Evolutionary conservation across 2,888 invertebrate species (phyloP).

Genomic region (Elaeidobius kamerunicus): DNA sequence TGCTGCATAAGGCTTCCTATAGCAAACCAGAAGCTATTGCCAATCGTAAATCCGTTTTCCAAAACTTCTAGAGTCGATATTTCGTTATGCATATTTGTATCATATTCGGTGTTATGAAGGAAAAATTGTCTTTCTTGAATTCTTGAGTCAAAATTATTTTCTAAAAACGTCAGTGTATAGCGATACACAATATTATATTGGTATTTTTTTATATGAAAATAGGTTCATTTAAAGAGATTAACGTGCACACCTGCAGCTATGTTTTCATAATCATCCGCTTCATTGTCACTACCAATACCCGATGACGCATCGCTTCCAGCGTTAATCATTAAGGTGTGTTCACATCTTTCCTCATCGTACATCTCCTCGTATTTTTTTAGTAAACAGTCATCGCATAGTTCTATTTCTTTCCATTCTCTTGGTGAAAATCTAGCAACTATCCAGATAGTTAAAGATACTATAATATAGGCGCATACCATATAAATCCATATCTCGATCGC

Average conservation of each 20-base stretch:
- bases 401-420: constrained; percentile 71
- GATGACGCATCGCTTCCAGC: constrained; percentile 35
- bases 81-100: constrained; percentile 29
- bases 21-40: constrained; percentile 95
- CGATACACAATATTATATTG: too few relatives aligned
- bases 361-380: constrained; percentile 38
- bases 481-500: constrained; percentile 83
- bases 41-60: constrained; percentile 80
- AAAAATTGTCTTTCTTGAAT: constrained; percentile 4
- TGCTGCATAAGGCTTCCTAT: constrained; percentile 94
- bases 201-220: too few relatives aligned
- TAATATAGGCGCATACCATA: constrained; percentile 73
- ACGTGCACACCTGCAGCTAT: too few relatives aligned
- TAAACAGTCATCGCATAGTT: constrained; percentile 56
- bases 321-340: constrained; percentile 26
- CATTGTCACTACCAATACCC: constrained; percentile 41
- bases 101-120: not conserved
- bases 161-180: too few relatives aligned
- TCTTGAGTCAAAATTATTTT: not conserved
- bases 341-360: constrained; percentile 42
- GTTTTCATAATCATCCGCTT: constrained; percentile 25
- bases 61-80: constrained; percentile 43
- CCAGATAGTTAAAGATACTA: constrained; percentile 78
- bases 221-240: too few relatives aligned
- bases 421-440: constrained; percentile 83